Evolutionary conservation across 2,888 invertebrate genomes (phyloP).

Genomic region (Nycteola revayana): DNA sequence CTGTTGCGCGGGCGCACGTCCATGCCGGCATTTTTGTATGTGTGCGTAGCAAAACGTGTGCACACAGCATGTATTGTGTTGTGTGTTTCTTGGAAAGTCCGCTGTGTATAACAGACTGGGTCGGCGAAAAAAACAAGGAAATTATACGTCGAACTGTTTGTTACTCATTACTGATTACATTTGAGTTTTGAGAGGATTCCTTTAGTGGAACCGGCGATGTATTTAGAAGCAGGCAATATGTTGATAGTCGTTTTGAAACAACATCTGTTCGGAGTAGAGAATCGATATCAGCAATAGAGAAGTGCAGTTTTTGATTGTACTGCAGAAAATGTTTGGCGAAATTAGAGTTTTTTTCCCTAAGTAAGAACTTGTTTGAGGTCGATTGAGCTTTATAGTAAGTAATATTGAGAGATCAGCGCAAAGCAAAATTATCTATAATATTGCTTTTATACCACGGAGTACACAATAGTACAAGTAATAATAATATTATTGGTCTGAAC

Average conservation of each 20-base stretch:
- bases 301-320: conserved; percentile 1
- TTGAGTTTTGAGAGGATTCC: no score
- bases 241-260: no score
- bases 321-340: conserved; percentile 8
- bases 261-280: neutral
- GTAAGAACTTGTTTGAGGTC: no score
- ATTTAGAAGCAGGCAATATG: no score
- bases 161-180: neutral
- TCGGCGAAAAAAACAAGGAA: conserved; percentile 24
- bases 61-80: conserved; percentile 13
- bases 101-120: conserved; percentile 17
- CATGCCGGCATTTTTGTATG: conserved; percentile 17
- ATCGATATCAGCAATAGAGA: neutral
- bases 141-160: conserved; percentile 12
- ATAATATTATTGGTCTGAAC: no score
- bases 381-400: no score
- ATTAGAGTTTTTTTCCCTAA: no score
- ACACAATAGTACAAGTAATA: no score
- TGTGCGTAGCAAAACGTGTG: conserved; percentile 15
- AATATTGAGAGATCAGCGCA: no score
- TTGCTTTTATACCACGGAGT: no score
- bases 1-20: conserved; percentile 23
- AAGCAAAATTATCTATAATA: no score
- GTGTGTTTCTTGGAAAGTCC: conserved; percentile 43
- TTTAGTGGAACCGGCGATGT: no score